These are phyloP conservation scores for Prorops nasuta DNA, from an alignment of 1,140 invertebrate species.

Conservation along the genomic window DNA sequence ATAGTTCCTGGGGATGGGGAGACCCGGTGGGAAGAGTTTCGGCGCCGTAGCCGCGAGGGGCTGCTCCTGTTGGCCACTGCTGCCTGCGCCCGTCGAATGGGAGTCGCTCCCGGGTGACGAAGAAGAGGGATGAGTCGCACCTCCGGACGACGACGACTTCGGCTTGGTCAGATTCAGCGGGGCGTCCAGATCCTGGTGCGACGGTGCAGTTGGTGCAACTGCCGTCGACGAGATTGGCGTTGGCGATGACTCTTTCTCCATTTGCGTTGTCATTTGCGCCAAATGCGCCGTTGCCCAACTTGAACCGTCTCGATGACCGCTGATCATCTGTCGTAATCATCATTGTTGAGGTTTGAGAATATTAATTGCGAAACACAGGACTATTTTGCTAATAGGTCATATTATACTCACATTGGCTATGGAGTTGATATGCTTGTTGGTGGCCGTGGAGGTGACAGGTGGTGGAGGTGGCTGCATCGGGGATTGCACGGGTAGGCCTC, in stretches of 20 bases:
- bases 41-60: conserved; percentile 62
- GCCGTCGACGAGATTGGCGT: conserved; percentile 54
- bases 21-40: conserved; percentile 58
- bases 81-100: conserved; percentile 55
- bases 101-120: conserved; percentile 48
- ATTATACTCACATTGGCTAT: conserved; percentile 47
- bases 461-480: conserved; percentile 48
- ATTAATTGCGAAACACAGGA: too few species aligned
- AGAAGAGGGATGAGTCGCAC: conserved; percentile 41
- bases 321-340: conserved; percentile 43
- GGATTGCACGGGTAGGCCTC: conserved; percentile 46
- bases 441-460: conserved; percentile 43
- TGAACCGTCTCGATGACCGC: conserved; percentile 42
- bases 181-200: conserved; percentile 69
- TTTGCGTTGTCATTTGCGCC: conserved; percentile 44
- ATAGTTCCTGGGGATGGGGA: conserved; percentile 61
- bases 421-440: conserved; percentile 56
- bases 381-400: not conserved
- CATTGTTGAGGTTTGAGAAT: too few species aligned
- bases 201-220: conserved; percentile 44
- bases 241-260: conserved; percentile 52
- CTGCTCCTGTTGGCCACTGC: conserved; percentile 55
- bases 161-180: conserved; percentile 88
- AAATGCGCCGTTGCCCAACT: conserved; percentile 50
- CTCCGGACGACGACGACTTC: conserved; percentile 59